Evolutionary conservation across 2,797 vertebrate species (phyloP).

Genomic region (Pantherophis alleghaniensis): DNA sequence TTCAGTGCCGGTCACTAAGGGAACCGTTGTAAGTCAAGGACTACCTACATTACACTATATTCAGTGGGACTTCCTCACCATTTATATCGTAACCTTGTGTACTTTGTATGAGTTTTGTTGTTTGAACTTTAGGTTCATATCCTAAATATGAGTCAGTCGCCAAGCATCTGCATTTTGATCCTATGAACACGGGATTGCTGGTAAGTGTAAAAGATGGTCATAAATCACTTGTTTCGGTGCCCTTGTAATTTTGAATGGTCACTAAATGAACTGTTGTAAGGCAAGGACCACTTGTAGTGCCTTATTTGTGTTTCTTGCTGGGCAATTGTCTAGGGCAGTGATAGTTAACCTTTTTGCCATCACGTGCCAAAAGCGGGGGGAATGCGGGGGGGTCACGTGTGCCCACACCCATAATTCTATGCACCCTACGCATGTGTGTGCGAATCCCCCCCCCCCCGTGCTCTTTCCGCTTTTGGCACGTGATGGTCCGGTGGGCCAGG

Average conservation of each 20-base stretch:
- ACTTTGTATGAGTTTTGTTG: neutral
- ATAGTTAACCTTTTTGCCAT: too few relatives aligned
- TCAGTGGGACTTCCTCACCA: too few relatives aligned
- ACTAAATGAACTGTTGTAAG: neutral
- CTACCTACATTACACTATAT: neutral
- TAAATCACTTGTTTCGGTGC: neutral
- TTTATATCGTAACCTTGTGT: neutral
- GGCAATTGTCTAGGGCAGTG: neutral
- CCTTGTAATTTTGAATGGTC: neutral
- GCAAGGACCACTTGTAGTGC: neutral
- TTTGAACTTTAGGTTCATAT: neutral
- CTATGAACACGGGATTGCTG: neutral
- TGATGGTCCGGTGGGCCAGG: rapidly evolving
- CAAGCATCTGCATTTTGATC: neutral
- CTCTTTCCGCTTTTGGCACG: too few relatives aligned
- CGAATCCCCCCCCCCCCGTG: too few relatives aligned
- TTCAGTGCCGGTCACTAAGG: neutral
- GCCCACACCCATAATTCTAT: too few relatives aligned
- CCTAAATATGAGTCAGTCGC: neutral
- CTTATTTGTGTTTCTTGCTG: neutral
- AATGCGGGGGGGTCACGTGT: too few relatives aligned
- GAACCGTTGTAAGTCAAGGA: neutral
- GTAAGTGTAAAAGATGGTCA: neutral
- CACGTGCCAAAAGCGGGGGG: too few relatives aligned
- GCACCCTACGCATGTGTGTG: too few relatives aligned